Conservation (phyloP, 2,113 vertebrate species). For the Elanoides forficatus region DNA sequence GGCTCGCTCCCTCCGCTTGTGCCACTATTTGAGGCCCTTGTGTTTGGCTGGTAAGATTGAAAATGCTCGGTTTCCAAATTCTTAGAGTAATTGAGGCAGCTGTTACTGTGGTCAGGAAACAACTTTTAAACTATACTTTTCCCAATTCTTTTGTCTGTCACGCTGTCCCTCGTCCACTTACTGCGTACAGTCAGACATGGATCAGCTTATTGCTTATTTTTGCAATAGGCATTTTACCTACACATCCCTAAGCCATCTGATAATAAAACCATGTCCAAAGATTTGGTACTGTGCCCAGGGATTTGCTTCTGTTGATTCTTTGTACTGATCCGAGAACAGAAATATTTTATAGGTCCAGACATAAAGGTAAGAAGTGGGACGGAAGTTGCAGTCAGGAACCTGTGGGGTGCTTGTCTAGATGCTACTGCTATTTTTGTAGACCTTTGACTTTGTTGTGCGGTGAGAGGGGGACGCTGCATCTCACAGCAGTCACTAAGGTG, state of each 20-base stretch:
- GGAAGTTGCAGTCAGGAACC: not conserved
- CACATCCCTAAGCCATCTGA: not conserved
- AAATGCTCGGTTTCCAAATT: not conserved
- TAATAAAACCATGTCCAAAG: fast-evolving
- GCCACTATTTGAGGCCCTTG: not conserved
- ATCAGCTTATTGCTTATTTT: too few species aligned
- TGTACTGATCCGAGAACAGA: not conserved
- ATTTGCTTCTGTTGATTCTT: not conserved
- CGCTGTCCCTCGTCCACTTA: not conserved
- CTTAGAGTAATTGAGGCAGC: not conserved
- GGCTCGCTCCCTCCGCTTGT: not conserved
- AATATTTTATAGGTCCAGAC: not conserved
- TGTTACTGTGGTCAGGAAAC: not conserved
- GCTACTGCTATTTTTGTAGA: not conserved
- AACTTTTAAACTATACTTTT: not conserved
- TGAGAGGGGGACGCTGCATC: not conserved
- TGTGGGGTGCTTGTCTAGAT: not conserved
- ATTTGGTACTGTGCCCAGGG: fast-evolving
- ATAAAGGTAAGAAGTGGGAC: not conserved
- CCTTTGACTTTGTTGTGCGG: not conserved
- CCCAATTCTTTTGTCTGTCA: not conserved
- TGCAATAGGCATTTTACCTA: not conserved
- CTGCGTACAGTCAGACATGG: not conserved
- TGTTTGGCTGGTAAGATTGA: too few species aligned
- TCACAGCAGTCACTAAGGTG: not conserved